Evolutionary conservation across 2,888 invertebrate species (phyloP), one percentile per base, ranked within the genome.

Genomic region (Oligia latruncula): DNA sequence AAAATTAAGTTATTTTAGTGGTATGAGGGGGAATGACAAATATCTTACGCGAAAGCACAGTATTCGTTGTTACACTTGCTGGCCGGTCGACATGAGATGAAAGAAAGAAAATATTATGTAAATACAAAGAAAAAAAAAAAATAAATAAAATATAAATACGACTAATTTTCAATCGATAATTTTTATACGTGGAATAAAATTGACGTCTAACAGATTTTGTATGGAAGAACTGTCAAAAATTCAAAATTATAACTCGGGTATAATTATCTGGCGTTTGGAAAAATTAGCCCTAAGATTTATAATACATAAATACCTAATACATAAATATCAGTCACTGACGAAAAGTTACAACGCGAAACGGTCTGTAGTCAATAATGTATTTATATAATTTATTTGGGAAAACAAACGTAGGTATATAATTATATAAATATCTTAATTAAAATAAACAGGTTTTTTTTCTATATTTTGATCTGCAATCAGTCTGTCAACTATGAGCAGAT

Each of bases 21-120:
- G 46, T 68, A 79, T 17, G 64, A 65, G 88, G 94, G 92, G 93
- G 89, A 90, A 92, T 90, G 83, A 81, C 74, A 91, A 89, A 87
- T 77, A 35, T 92, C 97, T 97, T 97, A 97, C 97, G 95, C 93
- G 83, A 95, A 89, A 62, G 93, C 91, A 95, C 97, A 97, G 95
- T 92, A 94, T 87, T 94, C 94, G 94, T 93, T 94, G 93, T 93
- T 92, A 93, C 95, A 95, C 93, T 94, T 95, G 95, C 97, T 96
- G 93, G 82, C 91, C 91, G 88, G 71, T 60, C 68, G 68, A 81
- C 86, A 88, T 73, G 89, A 81, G 89, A 92, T 93, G 92, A 82
- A 95, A 93, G 90, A 92, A 93, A 93, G 89, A 89, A 88, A 88
- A 86, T 87, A 84, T 43, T 13, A 70, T 80, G 23, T 83, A 82